Evolutionary conservation across 1,140 invertebrate species (phyloP).

Genomic region (Brachionus rubens): DNA sequence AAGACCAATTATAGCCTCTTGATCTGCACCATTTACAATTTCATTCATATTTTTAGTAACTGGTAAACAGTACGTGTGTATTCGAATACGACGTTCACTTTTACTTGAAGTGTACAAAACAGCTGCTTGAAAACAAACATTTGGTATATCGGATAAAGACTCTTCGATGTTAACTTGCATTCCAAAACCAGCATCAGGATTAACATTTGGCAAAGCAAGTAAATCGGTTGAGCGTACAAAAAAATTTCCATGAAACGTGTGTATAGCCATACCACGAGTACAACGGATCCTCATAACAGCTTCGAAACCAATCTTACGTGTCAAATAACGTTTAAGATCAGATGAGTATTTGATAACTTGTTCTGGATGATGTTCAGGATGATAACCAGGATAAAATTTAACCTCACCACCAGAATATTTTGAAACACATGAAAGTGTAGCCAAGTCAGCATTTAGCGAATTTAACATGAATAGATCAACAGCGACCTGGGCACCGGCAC

Average conservation of each 20-base stretch:
- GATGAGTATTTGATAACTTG: constrained; percentile 73
- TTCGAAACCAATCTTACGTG: constrained; percentile 95
- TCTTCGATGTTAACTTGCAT: constrained; percentile 96
- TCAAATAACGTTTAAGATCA: constrained; percentile 81
- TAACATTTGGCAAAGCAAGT: constrained; percentile 90
- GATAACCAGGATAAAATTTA: constrained; percentile 86
- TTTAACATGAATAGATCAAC: constrained; percentile 92
- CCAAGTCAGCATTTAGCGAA: constrained; percentile 86
- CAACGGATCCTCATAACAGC: constrained; percentile 95
- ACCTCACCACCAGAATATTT: constrained; percentile 92
- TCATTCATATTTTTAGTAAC: constrained; percentile 78
- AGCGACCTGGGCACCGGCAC: constrained; percentile 89
- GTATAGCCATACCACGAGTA: constrained; percentile 82
- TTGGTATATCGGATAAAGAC: constrained; percentile 76
- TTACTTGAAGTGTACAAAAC: constrained; percentile 83
- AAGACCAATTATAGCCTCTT: constrained; percentile 85
- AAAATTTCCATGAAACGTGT: constrained; percentile 98
- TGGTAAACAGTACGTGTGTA: constrained; percentile 92
- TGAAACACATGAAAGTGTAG: constrained; percentile 68
- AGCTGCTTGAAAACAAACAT: constrained; percentile 94
- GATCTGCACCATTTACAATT: constrained; percentile 85
- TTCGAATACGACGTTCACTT: constrained; percentile 91
- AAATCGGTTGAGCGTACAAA: constrained; percentile 97
- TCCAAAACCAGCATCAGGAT: constrained; percentile 93
- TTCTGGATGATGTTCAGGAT: constrained; percentile 67